phyloP scores from a whole-genome alignment of 2,888 invertebrate genomes.

The Acanthacorydalis orientalis region DNA sequence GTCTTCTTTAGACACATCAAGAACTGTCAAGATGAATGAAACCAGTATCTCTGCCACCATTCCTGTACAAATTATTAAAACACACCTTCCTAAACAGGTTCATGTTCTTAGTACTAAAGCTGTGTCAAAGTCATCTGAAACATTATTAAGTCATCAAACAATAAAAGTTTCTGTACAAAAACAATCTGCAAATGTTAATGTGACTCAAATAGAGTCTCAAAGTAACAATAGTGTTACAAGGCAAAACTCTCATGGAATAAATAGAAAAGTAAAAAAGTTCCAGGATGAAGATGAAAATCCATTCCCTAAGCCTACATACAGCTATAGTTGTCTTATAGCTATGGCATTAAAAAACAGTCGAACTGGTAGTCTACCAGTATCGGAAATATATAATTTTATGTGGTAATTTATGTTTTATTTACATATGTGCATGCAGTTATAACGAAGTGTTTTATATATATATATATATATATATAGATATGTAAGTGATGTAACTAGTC shows the following conservation, averaged over 20 bases:
- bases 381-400: conserved; percentile 98
- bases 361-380: conserved; percentile 87
- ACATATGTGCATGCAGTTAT: not conserved
- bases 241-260: conserved; percentile 30
- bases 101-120: conserved; percentile 31
- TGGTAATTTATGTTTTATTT: conserved; percentile 45
- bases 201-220: conserved; percentile 26
- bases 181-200: conserved; percentile 20
- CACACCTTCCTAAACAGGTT: conserved; percentile 28
- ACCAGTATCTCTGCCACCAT: not conserved
- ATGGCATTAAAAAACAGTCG: conserved; percentile 94
- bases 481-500: no score
- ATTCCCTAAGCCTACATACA: conserved; percentile 93
- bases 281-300: conserved; percentile 36
- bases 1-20: conserved; percentile 35
- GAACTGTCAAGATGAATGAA: conserved; percentile 17
- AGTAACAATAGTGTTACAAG: conserved; percentile 24
- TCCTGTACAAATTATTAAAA: conserved; percentile 18
- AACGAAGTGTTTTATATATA: not conserved
- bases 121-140: conserved; percentile 31
- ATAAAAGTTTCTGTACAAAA: conserved; percentile 25
- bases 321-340: conserved; percentile 94
- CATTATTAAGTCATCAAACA: conserved; percentile 33
- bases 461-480: no score
- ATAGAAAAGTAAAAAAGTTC: conserved; percentile 14